Conservation (phyloP, 2,113 vertebrate genomes). For the Xiphorhynchus elegans region DNA sequence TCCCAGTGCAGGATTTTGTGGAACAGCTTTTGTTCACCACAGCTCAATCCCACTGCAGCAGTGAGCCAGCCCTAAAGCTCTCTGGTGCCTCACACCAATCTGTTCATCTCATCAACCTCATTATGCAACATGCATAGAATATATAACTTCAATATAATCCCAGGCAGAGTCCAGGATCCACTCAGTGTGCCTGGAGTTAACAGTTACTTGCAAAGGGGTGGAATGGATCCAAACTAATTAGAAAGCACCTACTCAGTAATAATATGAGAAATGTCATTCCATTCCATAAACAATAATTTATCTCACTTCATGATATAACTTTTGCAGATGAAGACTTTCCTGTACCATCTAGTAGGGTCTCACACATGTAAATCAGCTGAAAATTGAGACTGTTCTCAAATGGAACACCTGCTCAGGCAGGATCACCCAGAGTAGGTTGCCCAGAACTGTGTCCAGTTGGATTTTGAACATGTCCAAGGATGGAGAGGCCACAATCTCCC, state of each 20-base stretch:
- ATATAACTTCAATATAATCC: neutral
- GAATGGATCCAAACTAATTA: neutral
- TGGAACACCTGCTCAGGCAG: neutral
- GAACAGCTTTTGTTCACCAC: neutral
- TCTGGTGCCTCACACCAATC: neutral
- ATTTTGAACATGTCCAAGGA: neutral
- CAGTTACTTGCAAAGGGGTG: neutral
- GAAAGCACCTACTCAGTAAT: neutral
- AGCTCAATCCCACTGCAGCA: neutral
- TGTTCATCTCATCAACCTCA: neutral
- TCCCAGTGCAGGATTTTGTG: neutral
- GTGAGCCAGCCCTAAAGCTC: neutral
- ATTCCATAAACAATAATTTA: neutral
- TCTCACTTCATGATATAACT: neutral
- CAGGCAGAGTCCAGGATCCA: neutral
- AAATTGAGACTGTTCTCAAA: neutral
- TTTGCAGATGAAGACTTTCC: neutral
- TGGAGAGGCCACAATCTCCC: neutral
- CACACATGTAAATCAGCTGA: neutral
- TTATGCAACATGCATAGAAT: neutral
- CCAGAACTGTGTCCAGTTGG: neutral
- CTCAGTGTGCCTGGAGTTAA: neutral
- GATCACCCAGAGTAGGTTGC: neutral
- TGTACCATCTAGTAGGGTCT: neutral
- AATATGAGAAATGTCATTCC: neutral